A percentile compares a stretch with the other conserved stretches of the same genome.
Conservation (phyloP, 1,140 invertebrate species). For the Aradophagus sp. region DNA sequence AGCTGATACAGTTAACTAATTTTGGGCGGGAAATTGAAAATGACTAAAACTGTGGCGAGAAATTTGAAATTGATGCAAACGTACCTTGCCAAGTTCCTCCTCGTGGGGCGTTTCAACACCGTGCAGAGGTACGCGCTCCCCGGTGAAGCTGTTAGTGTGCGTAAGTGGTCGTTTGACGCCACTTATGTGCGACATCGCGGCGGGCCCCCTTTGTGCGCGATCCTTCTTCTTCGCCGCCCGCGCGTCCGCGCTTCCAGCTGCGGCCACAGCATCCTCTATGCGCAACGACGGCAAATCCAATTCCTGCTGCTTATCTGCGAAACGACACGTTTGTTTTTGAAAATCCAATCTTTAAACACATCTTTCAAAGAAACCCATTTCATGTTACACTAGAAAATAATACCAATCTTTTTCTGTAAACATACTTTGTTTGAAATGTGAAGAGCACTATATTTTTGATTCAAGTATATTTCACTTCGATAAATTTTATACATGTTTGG, state of each 20-base stretch:
- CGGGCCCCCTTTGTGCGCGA: conserved; percentile 75
- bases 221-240: conserved; percentile 79
- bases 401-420: too few relatives aligned
- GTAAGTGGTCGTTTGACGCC: conserved; percentile 91
- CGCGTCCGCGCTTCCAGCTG: conserved; percentile 71
- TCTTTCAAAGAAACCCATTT: too few relatives aligned
- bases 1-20: too few relatives aligned
- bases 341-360: too few relatives aligned
- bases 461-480: too few relatives aligned
- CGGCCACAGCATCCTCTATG: conserved; percentile 82
- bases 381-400: too few relatives aligned
- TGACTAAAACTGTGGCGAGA: neutral
- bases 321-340: neutral
- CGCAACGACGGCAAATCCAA: conserved; percentile 91
- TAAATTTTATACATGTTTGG: too few relatives aligned
- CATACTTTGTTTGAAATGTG: too few relatives aligned
- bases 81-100: conserved; percentile 88
- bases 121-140: conserved; percentile 89
- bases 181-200: conserved; percentile 91
- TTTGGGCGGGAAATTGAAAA: too few relatives aligned
- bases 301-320: conserved; percentile 96
- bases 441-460: too few relatives aligned
- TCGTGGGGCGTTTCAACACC: conserved; percentile 94
- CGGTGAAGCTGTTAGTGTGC: conserved; percentile 93
- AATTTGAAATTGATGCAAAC: neutral